Base-by-base conservation (phyloP, 2,888 invertebrate genomes). In the Dromius quadrimaculatus region DNA sequence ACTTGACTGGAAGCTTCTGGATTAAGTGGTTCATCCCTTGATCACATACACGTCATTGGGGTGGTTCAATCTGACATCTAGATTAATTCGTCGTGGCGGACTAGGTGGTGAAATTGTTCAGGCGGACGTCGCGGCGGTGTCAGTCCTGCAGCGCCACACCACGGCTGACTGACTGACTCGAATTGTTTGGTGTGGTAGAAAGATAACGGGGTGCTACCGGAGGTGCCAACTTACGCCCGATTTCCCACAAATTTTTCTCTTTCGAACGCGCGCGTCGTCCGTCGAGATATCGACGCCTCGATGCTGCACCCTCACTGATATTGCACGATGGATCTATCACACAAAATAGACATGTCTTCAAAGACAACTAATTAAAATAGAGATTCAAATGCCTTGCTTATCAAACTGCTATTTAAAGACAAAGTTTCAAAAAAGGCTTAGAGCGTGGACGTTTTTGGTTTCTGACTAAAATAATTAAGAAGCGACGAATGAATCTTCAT, bases 201-300 rank as follows among this genome's bases (percentile, higher is more conserved):
- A 66, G 66, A 66, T 66, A 66, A 66, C 65, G 45, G 28, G 65
- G 36, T 38, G 50, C 65, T 50, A 57, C 66, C 66, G 68, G 68
- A 59, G 68, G 68, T 68, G 68, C 57, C 68, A 68, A 59, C 68
- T 68, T 59, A 68, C 68, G 68, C 68, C 68, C 68, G 68, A 68
- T 68, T 68, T 59, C 68, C 68, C 68, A 45, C 68, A 68, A 68
- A 68, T 68, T 68, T 68, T 68, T 68, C 68, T 68, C 68, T 68
- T 68, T 68, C 68, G 59, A 68, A 59, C 66, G 66, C 66, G 66
- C 66, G 54, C 66, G 66, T 23, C 66, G 54, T 57, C 54, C 66
- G 57, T 38, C 38, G 66, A 66, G 66, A 66, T 66, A 66, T 66
- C 66, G 66, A 41, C 57, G 66, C 36, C 22, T 13, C 23, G 43